Conservation (phyloP, 2,888 invertebrate genomes). For the Chrysotoxum bicinctum region DNA sequence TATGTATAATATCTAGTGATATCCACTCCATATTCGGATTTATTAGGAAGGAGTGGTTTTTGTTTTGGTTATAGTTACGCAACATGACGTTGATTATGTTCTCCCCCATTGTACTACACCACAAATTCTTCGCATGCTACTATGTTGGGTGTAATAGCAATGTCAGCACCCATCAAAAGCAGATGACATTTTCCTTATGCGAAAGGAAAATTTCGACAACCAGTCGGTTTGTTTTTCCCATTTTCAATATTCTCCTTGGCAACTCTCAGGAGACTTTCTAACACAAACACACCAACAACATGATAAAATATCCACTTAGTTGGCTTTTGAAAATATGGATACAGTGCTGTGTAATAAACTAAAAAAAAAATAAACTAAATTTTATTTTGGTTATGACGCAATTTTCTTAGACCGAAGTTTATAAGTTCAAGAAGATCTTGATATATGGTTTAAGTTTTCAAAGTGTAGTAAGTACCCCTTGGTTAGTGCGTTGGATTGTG, state of each 20-base stretch:
- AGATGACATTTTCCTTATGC: conserved; percentile 80
- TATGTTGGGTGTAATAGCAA: conserved; percentile 61
- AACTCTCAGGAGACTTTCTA: conserved; percentile 7
- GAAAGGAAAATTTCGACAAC: conserved; percentile 63
- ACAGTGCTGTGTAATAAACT: background rate
- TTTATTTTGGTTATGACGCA: no score
- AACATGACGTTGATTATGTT: conserved; percentile 63
- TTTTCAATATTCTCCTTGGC: conserved; percentile 47
- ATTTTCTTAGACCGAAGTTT: no score
- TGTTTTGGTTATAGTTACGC: conserved; percentile 41
- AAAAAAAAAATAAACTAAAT: no score
- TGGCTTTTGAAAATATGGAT: conserved; percentile 1
- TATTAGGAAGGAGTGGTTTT: conserved; percentile 24
- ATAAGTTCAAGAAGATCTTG: no score
- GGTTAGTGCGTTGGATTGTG: no score
- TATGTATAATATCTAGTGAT: background rate
- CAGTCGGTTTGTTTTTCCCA: conserved; percentile 35
- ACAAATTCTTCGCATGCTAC: conserved; percentile 17
- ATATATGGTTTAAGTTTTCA: no score
- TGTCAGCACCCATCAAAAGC: conserved; percentile 77
- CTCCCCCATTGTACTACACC: background rate
- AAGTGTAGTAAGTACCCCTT: no score
- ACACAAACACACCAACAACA: background rate
- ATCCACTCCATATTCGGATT: background rate
- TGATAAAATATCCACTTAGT: conserved; percentile 6